phyloP scores from a whole-genome alignment of 2,888 invertebrate genomes.

The Cheilosia vernalis region DNA sequence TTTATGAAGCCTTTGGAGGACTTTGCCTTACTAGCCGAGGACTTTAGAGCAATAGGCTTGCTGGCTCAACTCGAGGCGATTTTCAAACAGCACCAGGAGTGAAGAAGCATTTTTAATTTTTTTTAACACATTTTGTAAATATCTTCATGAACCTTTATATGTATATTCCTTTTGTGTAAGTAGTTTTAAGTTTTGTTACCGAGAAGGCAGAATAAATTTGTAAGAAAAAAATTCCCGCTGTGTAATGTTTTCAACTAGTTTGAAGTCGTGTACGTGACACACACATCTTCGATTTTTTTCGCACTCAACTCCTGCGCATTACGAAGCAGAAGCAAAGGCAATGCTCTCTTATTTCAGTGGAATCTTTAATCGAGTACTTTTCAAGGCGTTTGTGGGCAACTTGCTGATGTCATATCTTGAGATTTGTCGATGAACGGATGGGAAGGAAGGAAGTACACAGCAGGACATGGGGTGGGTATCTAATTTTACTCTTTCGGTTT shows the following conservation, averaged over 20 bases:
- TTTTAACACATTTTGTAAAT: conserved; percentile 29
- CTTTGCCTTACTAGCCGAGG: conserved; percentile 81
- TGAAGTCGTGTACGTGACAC: conserved; percentile 2
- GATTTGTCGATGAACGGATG: conserved; percentile 51
- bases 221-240: conserved; percentile 1
- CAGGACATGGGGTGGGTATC: not conserved
- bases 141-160: not conserved
- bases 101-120: not conserved
- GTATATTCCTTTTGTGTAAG: conserved; percentile 9
- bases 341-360: conserved; percentile 34
- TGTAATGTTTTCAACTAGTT: not conserved
- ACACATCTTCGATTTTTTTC: conserved; percentile 27
- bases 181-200: conserved; percentile 44
- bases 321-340: not conserved
- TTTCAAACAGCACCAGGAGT: conserved; percentile 48
- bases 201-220: conserved; percentile 40
- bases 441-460: not conserved
- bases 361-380: conserved; percentile 46
- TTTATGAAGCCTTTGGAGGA: conserved; percentile 81
- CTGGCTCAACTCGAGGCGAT: conserved; percentile 81
- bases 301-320: conserved; percentile 50
- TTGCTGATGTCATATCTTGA: conserved; percentile 57
- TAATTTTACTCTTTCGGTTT: too few species aligned
- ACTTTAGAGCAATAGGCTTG: conserved; percentile 81
- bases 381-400: conserved; percentile 56